Evolutionary conservation across 2,888 invertebrate genomes (phyloP).

Genomic region (Anarsia innoxiella): DNA sequence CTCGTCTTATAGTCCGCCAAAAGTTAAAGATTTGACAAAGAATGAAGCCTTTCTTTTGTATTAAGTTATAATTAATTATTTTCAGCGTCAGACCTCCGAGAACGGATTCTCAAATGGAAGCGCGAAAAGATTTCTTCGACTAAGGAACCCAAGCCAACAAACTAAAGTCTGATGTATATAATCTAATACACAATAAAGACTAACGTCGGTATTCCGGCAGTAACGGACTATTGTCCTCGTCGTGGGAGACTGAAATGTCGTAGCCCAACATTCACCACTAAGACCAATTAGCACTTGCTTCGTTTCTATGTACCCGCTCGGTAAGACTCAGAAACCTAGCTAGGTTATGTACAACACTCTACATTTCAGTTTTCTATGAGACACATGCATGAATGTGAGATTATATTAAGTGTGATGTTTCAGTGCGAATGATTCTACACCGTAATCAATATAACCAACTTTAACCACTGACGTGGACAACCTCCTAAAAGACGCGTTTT

Average conservation of each 20-base stretch:
- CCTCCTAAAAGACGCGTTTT: too few relatives aligned
- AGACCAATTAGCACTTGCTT: too few relatives aligned
- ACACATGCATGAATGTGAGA: conserved; percentile 61
- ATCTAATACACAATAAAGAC: conserved; percentile 55
- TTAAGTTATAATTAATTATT: conserved; percentile 9
- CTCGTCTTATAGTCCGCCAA: too few relatives aligned
- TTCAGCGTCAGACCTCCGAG: conserved; percentile 88
- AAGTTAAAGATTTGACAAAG: too few relatives aligned
- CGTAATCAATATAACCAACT: too few relatives aligned
- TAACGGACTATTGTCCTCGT: conserved; percentile 58
- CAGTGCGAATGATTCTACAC: conserved; percentile 40
- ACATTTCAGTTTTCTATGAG: conserved; percentile 41
- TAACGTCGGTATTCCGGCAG: conserved; percentile 47
- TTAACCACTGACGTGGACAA: too few relatives aligned
- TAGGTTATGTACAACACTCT: not conserved
- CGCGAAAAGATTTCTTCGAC: conserved; percentile 80
- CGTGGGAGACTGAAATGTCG: not conserved
- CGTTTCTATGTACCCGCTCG: too few relatives aligned
- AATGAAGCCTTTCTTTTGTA: too few relatives aligned
- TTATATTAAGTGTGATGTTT: conserved; percentile 54
- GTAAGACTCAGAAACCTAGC: too few relatives aligned
- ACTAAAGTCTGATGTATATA: conserved; percentile 70
- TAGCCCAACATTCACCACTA: not conserved
- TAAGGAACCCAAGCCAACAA: conserved; percentile 47
- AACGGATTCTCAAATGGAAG: conserved; percentile 91